Conservation (phyloP, 2,797 vertebrate species). For the Philypnodon macrostomus region DNA sequence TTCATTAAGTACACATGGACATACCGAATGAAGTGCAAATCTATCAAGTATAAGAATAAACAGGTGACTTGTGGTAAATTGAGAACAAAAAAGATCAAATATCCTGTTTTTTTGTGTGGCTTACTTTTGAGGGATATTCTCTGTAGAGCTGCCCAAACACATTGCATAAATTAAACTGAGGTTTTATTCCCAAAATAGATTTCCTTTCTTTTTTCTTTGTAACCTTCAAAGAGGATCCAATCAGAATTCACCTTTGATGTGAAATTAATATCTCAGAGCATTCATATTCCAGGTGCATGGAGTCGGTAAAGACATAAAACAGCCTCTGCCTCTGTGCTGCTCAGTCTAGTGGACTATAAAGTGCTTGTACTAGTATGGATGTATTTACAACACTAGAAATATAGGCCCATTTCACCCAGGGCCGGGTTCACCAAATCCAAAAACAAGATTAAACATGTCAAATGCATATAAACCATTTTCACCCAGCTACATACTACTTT, state of each 20-base stretch:
- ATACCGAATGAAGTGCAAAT: too few species aligned
- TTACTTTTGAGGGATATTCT: not conserved
- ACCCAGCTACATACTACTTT: slow-evolving; percentile 19
- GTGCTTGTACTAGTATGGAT: slow-evolving; percentile 6
- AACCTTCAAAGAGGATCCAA: slow-evolving; percentile 4
- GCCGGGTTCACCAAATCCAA: not conserved
- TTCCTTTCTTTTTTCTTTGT: slow-evolving; percentile 3
- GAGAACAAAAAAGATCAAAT: too few species aligned
- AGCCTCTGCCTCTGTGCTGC: slow-evolving; percentile 1
- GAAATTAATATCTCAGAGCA: slow-evolving; percentile 6
- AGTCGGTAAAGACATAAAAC: slow-evolving; percentile 5
- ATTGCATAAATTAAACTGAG: not conserved
- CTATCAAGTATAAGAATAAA: too few species aligned
- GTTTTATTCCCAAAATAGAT: not conserved
- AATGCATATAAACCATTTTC: slow-evolving; percentile 6
- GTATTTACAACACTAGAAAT: slow-evolving; percentile 9
- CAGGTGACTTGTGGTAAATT: too few species aligned
- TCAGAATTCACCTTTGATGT: slow-evolving; percentile 14
- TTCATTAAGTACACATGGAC: too few species aligned
- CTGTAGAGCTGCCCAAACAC: slow-evolving; percentile 3
- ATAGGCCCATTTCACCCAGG: slow-evolving; percentile 9
- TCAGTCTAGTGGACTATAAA: slow-evolving; percentile 10
- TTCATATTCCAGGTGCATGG: slow-evolving; percentile 8
- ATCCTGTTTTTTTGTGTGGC: not conserved
- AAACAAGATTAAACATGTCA: slow-evolving; percentile 25